Percentiles rank a stretch among this genome's conserved stretches.
These are phyloP conservation scores for Dolichotis patagonum DNA, from an alignment of 2,113 vertebrate genomes.

Conservation along the genomic window DNA sequence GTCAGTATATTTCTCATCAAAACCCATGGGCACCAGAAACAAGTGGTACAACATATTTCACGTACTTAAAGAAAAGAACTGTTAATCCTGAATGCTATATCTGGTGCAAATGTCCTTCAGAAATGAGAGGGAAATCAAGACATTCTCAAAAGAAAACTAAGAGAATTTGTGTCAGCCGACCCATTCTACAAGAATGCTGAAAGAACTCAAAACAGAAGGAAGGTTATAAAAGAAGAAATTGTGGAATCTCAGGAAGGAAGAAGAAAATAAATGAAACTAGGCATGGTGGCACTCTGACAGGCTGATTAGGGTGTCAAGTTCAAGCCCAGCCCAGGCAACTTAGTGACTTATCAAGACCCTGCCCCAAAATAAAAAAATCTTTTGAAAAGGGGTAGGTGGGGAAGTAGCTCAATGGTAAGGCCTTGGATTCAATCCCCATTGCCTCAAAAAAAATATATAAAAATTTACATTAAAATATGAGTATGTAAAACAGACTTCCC, in stretches of 20 bases:
- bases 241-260: slow-evolving; percentile 10
- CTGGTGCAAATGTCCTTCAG: slow-evolving; percentile 40
- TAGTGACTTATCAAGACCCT: not conserved
- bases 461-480: not conserved
- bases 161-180: slow-evolving; percentile 13
- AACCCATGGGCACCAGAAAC: slow-evolving; percentile 21
- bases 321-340: not conserved
- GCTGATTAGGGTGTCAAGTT: not conserved
- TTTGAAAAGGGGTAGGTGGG: not conserved
- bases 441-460: not conserved
- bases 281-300: not conserved
- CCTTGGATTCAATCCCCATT: not conserved
- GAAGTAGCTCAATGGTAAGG: not conserved
- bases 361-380: not conserved
- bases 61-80: not conserved
- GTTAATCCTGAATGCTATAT: not conserved
- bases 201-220: slow-evolving; percentile 43
- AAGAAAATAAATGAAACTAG: not conserved
- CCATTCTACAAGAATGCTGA: slow-evolving; percentile 37
- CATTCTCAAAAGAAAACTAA: slow-evolving; percentile 29
- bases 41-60: slow-evolving; percentile 32
- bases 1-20: slow-evolving; percentile 43
- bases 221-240: slow-evolving; percentile 54
- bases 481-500: not conserved
- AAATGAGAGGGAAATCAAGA: slow-evolving; percentile 29